phyloP scores from a whole-genome alignment of 2,797 vertebrate species.

The Hydrocynus forskahlii region DNA sequence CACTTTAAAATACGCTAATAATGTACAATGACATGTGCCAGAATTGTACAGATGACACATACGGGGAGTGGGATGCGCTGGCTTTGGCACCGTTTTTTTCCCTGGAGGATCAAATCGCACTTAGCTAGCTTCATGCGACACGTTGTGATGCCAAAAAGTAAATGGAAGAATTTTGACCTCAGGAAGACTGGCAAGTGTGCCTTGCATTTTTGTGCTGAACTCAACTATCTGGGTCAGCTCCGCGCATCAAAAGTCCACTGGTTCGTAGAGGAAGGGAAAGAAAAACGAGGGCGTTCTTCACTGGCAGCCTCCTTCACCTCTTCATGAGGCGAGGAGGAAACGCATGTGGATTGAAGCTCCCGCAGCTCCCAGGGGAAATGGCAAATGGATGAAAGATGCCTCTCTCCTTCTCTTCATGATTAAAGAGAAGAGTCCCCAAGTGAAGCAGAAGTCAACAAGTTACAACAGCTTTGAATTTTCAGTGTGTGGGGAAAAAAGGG shows the following conservation, averaged over 20 bases:
- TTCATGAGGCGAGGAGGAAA: constrained; percentile 33
- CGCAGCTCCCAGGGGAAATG: constrained; percentile 50
- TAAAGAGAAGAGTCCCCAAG: constrained; percentile 57
- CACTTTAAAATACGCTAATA: too few species aligned
- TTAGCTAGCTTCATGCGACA: background rate
- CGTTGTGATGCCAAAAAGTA: background rate
- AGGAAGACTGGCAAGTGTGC: background rate
- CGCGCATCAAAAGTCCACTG: constrained; percentile 37
- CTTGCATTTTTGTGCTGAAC: background rate
- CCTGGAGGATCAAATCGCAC: background rate
- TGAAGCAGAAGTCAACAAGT: constrained; percentile 24
- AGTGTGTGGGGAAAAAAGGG: background rate
- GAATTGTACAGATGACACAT: too few species aligned
- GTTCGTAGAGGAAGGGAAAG: constrained; percentile 69
- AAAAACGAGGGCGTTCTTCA: constrained; percentile 32
- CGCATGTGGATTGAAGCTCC: constrained; percentile 31
- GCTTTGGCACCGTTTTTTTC: too few species aligned
- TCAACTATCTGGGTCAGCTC: constrained; percentile 20
- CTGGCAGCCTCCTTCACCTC: constrained; percentile 50
- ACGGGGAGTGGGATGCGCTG: too few species aligned
- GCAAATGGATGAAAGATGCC: constrained; percentile 65
- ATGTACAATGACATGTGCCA: too few species aligned
- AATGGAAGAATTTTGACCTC: constrained; percentile 5
- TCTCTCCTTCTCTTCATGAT: constrained; percentile 69
- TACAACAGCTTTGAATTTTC: constrained; percentile 5